Base-by-base conservation (phyloP, 2,888 invertebrate species). In the Cantharis nigra region DNA sequence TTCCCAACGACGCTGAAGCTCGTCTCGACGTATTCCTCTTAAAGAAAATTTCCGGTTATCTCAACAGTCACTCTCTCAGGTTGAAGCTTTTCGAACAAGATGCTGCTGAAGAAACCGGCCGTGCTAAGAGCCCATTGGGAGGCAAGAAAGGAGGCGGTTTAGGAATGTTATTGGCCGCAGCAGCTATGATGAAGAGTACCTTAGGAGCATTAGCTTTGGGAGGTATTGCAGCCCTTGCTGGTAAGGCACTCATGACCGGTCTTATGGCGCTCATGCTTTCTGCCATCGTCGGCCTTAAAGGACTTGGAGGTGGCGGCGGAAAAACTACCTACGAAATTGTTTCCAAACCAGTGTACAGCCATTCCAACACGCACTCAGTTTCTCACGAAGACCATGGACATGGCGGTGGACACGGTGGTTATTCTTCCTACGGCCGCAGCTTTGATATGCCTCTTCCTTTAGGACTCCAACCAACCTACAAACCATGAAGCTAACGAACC, bases 321-420 rank as follows among this genome's bases (percentile, higher is more conserved):
- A 94, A 94, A 84, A 95, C 95, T 9, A 95, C 95, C 0, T 96
- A 96, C 85, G 96, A 96, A 88, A 95, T 96, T 78, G 93, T 96
- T 9, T 93, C 95, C 64, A 96, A 96, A 82, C 96, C 96, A 0
- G 90, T 96, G 0, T 95, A 95, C 86, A 91, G 92, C 0, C 93
- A 93, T 83, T 90, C 93, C 3, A 93, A 93, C 83, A 91, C 92
- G 0, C 93, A 94, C 84, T 91, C 91, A 69, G 87, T 90, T 3
- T 93, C 93, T 77, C 93, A 94, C 77, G 93, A 93, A 78, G 93
- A 93, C 77, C 85, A 86, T 76, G 88, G 83, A 0, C 91, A 91
- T 72, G 85, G 87, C 2, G 91, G 92, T 13, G 79, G 78, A 26
- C 82, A 84, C 20, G 85, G 86, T 78, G 87, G 87, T 10, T 89